Conservation (phyloP, 2,888 invertebrate genomes). For the Calameuta pallipes region DNA sequence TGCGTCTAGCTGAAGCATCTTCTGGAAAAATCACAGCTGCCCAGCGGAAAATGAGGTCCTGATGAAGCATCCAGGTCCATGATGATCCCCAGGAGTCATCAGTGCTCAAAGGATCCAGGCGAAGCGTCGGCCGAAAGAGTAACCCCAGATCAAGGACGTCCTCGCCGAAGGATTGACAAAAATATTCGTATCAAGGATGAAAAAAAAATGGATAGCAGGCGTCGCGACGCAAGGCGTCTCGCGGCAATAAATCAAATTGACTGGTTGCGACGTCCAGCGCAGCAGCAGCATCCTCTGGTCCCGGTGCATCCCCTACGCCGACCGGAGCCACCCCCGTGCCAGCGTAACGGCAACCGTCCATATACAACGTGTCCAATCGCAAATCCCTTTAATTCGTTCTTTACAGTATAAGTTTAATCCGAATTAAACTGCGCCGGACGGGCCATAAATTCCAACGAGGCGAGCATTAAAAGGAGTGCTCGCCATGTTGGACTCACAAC, state of each 20-base stretch:
- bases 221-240: conserved; percentile 4
- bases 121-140: neutral
- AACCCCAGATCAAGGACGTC: neutral
- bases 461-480: conserved; percentile 46
- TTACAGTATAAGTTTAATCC: conserved; percentile 58
- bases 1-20: neutral
- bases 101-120: neutral
- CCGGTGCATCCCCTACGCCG: conserved; percentile 23
- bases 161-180: neutral
- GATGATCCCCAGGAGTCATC: neutral
- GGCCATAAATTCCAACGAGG: conserved; percentile 54
- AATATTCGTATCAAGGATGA: neutral
- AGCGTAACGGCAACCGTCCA: conserved; percentile 50
- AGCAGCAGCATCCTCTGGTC: conserved; percentile 45
- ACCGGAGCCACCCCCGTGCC: conserved; percentile 33
- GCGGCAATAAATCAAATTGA: conserved; percentile 60
- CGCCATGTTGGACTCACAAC: neutral
- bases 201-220: neutral
- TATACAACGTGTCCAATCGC: conserved; percentile 61
- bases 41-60: neutral
- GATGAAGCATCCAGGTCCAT: neutral
- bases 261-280: conserved; percentile 56
- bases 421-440: conserved; percentile 58
- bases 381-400: conserved; percentile 62
- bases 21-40: neutral